A percentile compares a stretch with the other conserved stretches of the same genome.
phyloP scores from a whole-genome alignment of 2,888 invertebrate genomes.

The Pollenia amentaria region DNA sequence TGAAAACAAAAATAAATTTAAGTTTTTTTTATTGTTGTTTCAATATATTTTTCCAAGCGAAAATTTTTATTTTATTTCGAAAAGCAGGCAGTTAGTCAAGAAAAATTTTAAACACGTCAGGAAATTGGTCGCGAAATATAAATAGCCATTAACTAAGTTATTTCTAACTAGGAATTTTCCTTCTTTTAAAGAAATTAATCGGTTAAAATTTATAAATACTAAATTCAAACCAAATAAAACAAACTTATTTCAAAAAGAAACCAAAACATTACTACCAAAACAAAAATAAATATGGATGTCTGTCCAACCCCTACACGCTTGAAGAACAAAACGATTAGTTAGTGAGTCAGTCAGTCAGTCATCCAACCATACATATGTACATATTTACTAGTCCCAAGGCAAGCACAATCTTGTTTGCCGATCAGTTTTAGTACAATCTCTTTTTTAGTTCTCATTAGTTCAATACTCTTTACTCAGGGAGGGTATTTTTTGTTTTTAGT shows the following conservation, averaged over 20 bases:
- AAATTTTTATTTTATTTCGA: too few species aligned
- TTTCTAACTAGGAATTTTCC: too few species aligned
- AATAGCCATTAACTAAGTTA: too few species aligned
- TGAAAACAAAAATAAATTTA: too few species aligned
- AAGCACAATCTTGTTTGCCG: conserved; percentile 55
- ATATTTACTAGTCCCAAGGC: not conserved
- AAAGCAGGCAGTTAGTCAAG: too few species aligned
- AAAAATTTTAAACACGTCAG: too few species aligned
- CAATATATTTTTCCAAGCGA: too few species aligned
- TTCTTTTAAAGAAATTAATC: too few species aligned
- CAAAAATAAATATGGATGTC: not conserved
- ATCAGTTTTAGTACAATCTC: conserved; percentile 22
- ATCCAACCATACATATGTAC: conserved; percentile 20
- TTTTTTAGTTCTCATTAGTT: conserved; percentile 47
- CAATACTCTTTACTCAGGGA: conserved; percentile 61
- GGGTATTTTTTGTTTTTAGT: conserved; percentile 49
- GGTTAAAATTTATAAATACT: too few species aligned
- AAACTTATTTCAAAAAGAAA: not conserved
- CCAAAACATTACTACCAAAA: conserved; percentile 29
- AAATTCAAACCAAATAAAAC: conserved; percentile 3
- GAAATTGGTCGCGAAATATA: too few species aligned
- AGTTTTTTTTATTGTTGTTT: too few species aligned
- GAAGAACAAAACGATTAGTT: conserved; percentile 37
- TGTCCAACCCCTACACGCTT: not conserved
- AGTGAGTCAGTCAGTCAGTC: conserved; percentile 46